These are phyloP conservation scores for Xestia ashworthii DNA, from an alignment of 2,888 invertebrate genomes.

Conservation along the genomic window DNA sequence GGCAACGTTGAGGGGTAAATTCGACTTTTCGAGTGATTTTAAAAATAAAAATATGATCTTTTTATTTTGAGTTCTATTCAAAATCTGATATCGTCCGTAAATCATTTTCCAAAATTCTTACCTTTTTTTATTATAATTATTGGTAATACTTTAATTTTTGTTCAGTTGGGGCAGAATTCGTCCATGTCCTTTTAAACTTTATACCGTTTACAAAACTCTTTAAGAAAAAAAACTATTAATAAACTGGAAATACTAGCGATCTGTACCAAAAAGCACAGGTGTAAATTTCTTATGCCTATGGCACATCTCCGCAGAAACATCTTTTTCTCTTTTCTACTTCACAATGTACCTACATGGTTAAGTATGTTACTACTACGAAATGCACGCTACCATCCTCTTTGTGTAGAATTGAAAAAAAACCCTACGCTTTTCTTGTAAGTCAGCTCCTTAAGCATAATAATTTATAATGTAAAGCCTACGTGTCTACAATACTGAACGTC, in stretches of 20 bases:
- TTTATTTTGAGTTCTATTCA: no score
- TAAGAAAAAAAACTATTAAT: no score
- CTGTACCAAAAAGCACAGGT: background rate
- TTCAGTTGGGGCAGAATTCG: no score
- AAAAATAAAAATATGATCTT: no score
- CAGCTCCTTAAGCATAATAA: constrained; percentile 11
- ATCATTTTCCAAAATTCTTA: no score
- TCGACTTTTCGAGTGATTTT: no score
- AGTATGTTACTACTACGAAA: background rate
- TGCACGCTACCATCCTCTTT: background rate
- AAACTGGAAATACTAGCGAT: background rate
- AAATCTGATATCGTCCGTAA: no score
- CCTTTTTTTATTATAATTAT: no score
- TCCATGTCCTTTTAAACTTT: no score
- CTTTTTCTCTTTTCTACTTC: background rate
- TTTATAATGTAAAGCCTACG: constrained; percentile 30
- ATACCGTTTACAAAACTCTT: background rate
- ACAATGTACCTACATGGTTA: background rate
- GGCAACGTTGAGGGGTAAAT: no score
- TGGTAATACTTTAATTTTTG: no score
- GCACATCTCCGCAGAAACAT: background rate
- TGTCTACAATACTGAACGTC: constrained; percentile 14
- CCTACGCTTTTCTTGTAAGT: background rate
- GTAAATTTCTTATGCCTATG: background rate
- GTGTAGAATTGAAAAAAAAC: constrained; percentile 15